Percentiles rank a stretch among this genome's conserved stretches.
phyloP scores from a whole-genome alignment of 2,113 vertebrate species.

The Erpornis zantholeuca region DNA sequence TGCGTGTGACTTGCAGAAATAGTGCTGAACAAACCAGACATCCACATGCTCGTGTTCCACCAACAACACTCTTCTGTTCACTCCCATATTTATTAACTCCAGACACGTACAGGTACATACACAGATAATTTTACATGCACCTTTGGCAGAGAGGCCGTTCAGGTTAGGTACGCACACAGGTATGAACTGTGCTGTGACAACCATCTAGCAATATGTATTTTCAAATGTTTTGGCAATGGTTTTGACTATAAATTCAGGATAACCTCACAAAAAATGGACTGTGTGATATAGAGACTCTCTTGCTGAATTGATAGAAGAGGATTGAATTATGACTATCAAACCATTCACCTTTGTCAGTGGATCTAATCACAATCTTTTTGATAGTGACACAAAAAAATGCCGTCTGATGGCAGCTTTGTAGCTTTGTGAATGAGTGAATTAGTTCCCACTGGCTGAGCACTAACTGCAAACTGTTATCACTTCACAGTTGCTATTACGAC shows the following conservation, averaged over 20 bases:
- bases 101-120: background rate
- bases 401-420: background rate
- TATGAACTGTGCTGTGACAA: background rate
- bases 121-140: background rate
- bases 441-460: slow-evolving; percentile 33
- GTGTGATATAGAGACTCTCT: background rate
- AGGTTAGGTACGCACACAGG: background rate
- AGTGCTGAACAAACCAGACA: background rate
- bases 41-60: background rate
- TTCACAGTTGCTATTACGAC: background rate
- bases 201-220: background rate
- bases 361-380: background rate
- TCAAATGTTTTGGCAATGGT: background rate
- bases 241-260: background rate
- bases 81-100: background rate
- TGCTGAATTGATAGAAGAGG: background rate
- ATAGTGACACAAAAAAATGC: background rate
- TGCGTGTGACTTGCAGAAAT: background rate
- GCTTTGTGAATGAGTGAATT: slow-evolving; percentile 41
- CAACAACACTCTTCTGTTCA: background rate
- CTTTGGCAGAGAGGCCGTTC: background rate
- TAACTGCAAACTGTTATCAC: slow-evolving; percentile 24
- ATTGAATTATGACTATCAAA: slow-evolving; percentile 24
- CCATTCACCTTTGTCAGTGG: slow-evolving; percentile 13
- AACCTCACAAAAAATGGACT: background rate